These are phyloP conservation scores for Nesospiza acunhae DNA, from an alignment of 2,113 vertebrate genomes.

Conservation along the genomic window DNA sequence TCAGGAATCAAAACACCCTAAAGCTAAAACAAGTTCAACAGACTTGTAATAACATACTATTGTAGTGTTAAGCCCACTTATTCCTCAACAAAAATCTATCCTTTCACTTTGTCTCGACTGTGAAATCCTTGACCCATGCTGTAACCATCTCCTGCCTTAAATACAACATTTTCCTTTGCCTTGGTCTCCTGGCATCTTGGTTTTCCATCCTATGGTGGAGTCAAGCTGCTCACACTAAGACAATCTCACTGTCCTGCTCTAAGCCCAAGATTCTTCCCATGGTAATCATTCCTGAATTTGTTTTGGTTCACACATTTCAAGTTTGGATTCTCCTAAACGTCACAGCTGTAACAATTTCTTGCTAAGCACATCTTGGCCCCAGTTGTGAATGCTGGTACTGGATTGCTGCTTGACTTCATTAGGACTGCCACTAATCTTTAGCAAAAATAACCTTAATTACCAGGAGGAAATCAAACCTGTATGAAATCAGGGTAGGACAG, in stretches of 20 bases:
- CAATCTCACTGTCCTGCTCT: neutral
- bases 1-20: constrained; percentile 67
- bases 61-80: constrained; percentile 28
- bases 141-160: neutral
- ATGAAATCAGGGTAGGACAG: neutral
- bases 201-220: neutral
- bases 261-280: neutral
- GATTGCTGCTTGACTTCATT: neutral
- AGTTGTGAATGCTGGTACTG: neutral
- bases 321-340: neutral
- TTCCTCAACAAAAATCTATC: constrained; percentile 23
- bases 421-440: neutral
- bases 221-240: neutral
- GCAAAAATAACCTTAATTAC: neutral
- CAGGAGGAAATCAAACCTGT: neutral
- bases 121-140: neutral
- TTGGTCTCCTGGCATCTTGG: neutral
- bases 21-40: constrained; percentile 68
- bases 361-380: neutral
- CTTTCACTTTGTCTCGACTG: accelerated
- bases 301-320: neutral
- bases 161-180: neutral
- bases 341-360: neutral
- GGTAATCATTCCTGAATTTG: neutral
- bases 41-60: constrained; percentile 58